Percentiles rank a stretch among this genome's conserved stretches.
These are phyloP conservation scores for Patagioenas fasciata DNA, from an alignment of 2,113 vertebrate species.

Conservation along the genomic window DNA sequence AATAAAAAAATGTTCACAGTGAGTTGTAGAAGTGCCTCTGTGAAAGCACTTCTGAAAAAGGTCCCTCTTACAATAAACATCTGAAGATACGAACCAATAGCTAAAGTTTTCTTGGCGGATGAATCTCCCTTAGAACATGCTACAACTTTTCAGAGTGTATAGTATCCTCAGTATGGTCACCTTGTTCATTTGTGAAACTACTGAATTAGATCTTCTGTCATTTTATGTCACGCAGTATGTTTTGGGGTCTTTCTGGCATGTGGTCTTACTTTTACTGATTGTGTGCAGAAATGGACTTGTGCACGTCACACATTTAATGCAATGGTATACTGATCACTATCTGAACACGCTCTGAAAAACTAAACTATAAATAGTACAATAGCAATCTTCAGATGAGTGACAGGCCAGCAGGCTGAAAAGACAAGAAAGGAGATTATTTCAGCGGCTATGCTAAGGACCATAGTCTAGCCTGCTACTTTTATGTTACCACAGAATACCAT, in stretches of 20 bases:
- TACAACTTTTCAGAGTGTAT: background rate
- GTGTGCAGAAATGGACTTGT: background rate
- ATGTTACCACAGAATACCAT: rapidly evolving
- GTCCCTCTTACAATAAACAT: background rate
- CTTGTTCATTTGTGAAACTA: background rate
- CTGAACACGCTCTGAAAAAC: background rate
- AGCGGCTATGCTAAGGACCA: background rate
- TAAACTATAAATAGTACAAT: background rate
- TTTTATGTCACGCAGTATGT: background rate
- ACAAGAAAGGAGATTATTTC: background rate
- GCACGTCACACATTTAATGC: background rate
- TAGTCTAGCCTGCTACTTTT: background rate
- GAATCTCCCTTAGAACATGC: background rate
- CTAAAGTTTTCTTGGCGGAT: background rate
- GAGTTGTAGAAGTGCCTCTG: background rate
- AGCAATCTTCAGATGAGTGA: background rate
- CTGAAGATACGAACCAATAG: background rate
- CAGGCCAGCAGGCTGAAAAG: background rate
- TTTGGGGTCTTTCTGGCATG: background rate
- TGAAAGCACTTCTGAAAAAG: background rate
- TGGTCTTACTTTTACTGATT: background rate
- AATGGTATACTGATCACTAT: background rate
- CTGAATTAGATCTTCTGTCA: background rate
- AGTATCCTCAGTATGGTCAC: background rate
- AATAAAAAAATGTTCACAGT: background rate